Conservation (phyloP, 2,113 vertebrate genomes). For the human region DNA sequence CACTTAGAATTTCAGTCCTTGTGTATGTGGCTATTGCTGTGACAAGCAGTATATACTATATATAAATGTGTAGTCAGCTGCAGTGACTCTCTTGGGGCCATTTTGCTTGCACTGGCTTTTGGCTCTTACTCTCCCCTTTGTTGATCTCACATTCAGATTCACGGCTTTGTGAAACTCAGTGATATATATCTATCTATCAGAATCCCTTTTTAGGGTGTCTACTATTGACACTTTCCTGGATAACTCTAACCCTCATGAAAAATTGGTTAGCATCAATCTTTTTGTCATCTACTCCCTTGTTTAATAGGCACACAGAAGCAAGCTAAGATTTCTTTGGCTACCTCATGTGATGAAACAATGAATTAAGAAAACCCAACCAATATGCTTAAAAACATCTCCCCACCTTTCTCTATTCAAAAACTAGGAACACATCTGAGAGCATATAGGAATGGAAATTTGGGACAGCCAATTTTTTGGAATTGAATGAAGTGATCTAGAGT, state of each 20-base stretch:
- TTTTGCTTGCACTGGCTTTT: slow-evolving; percentile 12
- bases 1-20: not conserved
- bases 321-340: not conserved
- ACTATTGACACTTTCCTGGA: not conserved
- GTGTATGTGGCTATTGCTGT: not conserved
- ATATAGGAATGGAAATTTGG: not conserved
- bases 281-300: not conserved
- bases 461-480: not conserved
- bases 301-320: not conserved
- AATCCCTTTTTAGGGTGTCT: not conserved
- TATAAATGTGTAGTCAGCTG: not conserved
- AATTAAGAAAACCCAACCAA: not conserved
- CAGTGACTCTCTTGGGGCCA: not conserved
- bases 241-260: not conserved
- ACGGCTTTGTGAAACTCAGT: not conserved
- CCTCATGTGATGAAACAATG: not conserved
- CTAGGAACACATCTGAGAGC: not conserved
- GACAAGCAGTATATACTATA: not conserved
- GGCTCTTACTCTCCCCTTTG: not conserved
- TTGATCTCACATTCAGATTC: not conserved
- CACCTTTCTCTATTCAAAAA: not conserved
- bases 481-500: not conserved
- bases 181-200: not conserved
- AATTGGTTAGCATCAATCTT: not conserved
- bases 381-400: not conserved